Evolutionary conservation across 2,797 vertebrate genomes (phyloP), one percentile per base, ranked within the genome.

Genomic region (Phataginus tricuspis): DNA sequence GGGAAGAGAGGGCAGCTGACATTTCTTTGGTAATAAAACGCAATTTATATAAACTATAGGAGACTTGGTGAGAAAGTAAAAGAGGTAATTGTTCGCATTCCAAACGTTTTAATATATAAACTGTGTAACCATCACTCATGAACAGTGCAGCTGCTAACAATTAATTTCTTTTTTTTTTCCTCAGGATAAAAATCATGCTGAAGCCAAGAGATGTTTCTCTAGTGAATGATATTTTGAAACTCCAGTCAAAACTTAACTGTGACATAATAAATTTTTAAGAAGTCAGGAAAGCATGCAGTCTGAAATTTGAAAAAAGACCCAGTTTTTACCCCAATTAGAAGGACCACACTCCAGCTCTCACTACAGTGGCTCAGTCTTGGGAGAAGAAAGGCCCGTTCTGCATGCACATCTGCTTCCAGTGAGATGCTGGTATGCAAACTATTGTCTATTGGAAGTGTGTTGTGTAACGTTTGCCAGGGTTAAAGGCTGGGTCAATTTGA

Each of bases 111-210:
- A 98, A 99, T 99, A 99, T 97, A 99, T 99, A 99, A 99, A 99
- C 99, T 99, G 97, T 98, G 96, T 98, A 98, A 99, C 98, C 97
- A 98, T 99, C 72, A 94, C 97, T 98, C 98, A 97, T 98, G 99
- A 99, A 99, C 97, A 98, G 98, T 63, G 97, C 99, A 99, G 99
- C 99, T 99, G 99, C 98, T 99, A 99, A 99, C 99, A 99, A 99
- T 99, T 99, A 21, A 11, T 98, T 98, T 95, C 97, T 95, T 85
- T 61, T 53, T 68, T 68, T 69, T 64, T 29, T 25, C 83, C 72
- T 34, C 49, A 96, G 99, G 99, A 99, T 99, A 99, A 99, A 99
- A 99, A 99, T 99, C 98, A 98, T 98, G 97, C 98, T 99, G 98
- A 99, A 99, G 99, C 98, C 99, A 99, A 99, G 98, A 98, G 98